Base-by-base conservation (phyloP, 1,140 invertebrate species). In the Ganaspis sp. region DNA sequence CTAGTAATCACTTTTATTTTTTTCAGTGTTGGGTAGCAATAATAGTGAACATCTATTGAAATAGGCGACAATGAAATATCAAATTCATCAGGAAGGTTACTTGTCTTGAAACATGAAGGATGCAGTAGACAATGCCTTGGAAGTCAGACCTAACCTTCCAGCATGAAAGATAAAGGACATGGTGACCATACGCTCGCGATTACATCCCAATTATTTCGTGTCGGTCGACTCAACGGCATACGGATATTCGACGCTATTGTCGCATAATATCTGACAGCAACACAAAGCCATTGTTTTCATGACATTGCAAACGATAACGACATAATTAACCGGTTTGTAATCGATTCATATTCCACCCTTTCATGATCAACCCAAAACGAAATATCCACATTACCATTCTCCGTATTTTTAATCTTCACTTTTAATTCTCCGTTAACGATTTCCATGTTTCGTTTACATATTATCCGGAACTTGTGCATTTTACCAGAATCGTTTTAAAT, bases 221-320 rank as follows among this genome's bases (percentile, higher is more conserved):
- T 80, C 72, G 78, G 53, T 38, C 45, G 53, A 42, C 38, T 58
- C 38, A 53, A 21, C 77, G 77, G 74, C 75, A 79, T 69, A 85
- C 86, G 86, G 82, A 82, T 78, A 86, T 88, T 89, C 82, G 81
- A 82, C 76, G 85, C 84, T 84, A 87, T 87, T 88, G 87, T 88
- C 85, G 87, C 84, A 85, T 84, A 84, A 82, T 85, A 85, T 84
- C 84, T 85, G 88, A 87, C 84, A 85, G 83, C 79, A 81, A 81
- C 79, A 86, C 86, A 84, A 83, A 85, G 84, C 86, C 81, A 89
- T 89, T 89, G 88, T 89, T 88, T 87, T 86, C 87, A 73, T 78
- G 79, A 81, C 82, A 78, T 81, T 73, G 73, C 70, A 76, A 76
- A 74, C 79, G 82, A 85, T 87, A 87, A 84, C 84, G 82, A 79